Conservation (phyloP, 1,140 invertebrate species). For the Coboldia fuscipes region DNA sequence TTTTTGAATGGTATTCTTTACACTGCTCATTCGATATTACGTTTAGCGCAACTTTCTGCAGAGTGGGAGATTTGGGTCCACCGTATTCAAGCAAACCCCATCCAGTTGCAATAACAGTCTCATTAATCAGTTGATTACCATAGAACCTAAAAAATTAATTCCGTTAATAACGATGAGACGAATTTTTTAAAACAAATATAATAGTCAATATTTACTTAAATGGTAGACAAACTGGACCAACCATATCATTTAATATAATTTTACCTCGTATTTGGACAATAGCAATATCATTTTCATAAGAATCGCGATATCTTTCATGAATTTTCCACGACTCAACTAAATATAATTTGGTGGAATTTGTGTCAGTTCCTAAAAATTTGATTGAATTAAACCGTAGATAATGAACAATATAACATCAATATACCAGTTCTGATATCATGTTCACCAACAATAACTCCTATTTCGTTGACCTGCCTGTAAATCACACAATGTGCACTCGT, state of each 20-base stretch:
- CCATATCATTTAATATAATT: background rate
- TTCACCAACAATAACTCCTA: slow-evolving; percentile 1
- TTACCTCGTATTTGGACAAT: background rate
- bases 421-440: no score
- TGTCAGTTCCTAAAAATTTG: no score
- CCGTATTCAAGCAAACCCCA: slow-evolving; percentile 1
- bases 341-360: no score
- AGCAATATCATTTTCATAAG: slow-evolving; percentile 1
- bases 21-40: background rate
- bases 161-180: no score
- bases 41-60: background rate
- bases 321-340: no score
- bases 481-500: background rate
- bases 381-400: no score
- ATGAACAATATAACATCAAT: no score
- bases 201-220: background rate
- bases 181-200: background rate
- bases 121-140: background rate
- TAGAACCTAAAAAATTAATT: no score
- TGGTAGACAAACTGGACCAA: slow-evolving; percentile 1
- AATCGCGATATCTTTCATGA: no score
- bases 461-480: no score
- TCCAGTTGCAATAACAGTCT: background rate
- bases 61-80: background rate
- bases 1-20: background rate